Evolutionary conservation across 2,113 vertebrate genomes (phyloP).

Genomic region (rat (Rattus norvegicus)): DNA sequence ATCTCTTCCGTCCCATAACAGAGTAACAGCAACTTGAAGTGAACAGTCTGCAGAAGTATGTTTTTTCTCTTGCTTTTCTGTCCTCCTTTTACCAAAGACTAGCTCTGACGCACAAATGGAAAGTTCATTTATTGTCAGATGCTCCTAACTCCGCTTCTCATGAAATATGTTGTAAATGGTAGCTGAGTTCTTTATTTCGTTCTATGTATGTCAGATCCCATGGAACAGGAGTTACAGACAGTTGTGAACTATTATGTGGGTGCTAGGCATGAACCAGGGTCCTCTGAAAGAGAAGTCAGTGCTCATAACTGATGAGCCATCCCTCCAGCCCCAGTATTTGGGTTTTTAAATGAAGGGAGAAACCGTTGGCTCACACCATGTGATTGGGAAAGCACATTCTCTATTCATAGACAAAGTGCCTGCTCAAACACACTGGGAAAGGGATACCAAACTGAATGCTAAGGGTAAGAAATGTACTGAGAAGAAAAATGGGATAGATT

Average conservation of each 20-base stretch:
- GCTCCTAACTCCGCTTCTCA: background rate
- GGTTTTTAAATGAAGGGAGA: conserved; percentile 15
- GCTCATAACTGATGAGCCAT: no score
- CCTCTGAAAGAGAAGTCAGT: no score
- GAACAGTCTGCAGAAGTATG: background rate
- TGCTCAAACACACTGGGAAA: background rate
- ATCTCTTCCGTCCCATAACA: background rate
- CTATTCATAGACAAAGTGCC: background rate
- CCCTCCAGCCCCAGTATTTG: no score
- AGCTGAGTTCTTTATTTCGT: background rate
- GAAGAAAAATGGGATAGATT: background rate
- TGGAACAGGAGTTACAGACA: no score
- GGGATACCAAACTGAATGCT: background rate
- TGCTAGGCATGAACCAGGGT: no score
- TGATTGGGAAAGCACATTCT: background rate
- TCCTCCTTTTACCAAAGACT: conserved; percentile 9
- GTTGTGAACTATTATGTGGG: no score
- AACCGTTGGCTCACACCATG: background rate
- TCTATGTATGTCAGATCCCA: no score
- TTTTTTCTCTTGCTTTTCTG: background rate
- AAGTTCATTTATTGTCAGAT: background rate
- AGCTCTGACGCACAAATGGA: background rate
- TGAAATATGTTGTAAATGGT: background rate
- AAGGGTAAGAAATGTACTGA: background rate
- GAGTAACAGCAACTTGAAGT: background rate